Evolutionary conservation across 35 echinoderm and acorn worm species (phyloP).

Genomic region (Heliocidaris tuberculata): DNA sequence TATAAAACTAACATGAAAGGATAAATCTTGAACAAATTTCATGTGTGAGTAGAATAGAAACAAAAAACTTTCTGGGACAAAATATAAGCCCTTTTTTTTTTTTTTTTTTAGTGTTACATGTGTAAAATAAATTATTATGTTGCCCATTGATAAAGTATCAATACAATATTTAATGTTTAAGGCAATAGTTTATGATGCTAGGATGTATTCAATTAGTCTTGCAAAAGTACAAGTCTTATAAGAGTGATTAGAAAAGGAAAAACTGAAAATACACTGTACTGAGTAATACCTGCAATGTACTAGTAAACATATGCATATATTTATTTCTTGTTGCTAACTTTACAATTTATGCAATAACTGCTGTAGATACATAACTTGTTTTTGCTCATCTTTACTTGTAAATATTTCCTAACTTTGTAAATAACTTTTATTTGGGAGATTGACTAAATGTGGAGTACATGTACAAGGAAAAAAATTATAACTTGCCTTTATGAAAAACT

Average conservation of each 20-base stretch:
- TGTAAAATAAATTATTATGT: no score
- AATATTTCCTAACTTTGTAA: not conserved
- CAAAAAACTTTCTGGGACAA: not conserved
- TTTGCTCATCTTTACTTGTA: conserved; percentile 3
- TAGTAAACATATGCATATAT: not conserved
- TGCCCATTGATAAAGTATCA: no score
- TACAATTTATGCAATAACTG: not conserved
- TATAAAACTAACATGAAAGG: not conserved
- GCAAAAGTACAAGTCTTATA: not conserved
- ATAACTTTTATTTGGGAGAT: not conserved
- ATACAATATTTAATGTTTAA: not conserved
- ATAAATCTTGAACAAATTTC: not conserved
- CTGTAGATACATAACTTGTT: not conserved
- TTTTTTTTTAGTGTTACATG: no score
- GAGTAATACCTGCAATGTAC: not conserved
- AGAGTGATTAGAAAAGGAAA: not conserved
- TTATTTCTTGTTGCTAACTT: not conserved
- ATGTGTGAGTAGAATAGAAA: not conserved
- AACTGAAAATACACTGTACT: no score
- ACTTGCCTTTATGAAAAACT: not conserved
- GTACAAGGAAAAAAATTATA: not conserved
- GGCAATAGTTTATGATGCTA: no score
- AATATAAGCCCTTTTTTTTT: no score
- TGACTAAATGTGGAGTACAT: not conserved
- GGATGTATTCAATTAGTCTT: not conserved